Evolutionary conservation across 2,888 invertebrate genomes (phyloP).

Genomic region (Neoitamus cyanurus): DNA sequence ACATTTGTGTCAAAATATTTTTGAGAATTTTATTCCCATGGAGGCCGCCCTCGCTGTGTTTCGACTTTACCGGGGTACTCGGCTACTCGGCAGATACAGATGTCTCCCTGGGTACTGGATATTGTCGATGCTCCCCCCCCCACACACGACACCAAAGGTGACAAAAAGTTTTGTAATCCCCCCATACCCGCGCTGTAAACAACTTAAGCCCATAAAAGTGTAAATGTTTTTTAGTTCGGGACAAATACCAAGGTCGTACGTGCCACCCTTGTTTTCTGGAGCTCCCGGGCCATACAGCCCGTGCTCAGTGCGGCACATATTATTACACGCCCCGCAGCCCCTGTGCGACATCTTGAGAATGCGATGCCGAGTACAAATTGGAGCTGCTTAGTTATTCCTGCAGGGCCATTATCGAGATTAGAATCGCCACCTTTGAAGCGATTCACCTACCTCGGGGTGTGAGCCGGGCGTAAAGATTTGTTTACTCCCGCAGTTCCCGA

Average conservation of each 20-base stretch:
- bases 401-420: constrained; percentile 40
- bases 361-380: background rate
- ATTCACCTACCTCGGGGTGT: background rate
- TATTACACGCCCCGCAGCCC: background rate
- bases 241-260: background rate
- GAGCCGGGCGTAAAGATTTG: background rate
- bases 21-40: background rate
- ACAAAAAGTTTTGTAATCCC: background rate
- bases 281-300: background rate
- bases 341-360: background rate
- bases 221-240: background rate
- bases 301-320: background rate
- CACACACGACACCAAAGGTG: background rate
- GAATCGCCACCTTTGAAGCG: constrained; percentile 18
- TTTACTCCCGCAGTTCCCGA: background rate
- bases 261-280: background rate
- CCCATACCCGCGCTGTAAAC: background rate
- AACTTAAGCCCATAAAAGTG: background rate
- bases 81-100: background rate
- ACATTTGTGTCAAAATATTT: constrained; percentile 16
- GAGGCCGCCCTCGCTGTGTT: background rate
- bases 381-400: constrained; percentile 24
- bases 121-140: background rate
- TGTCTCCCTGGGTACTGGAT: background rate
- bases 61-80: background rate